Evolutionary conservation across 2,113 vertebrate genomes (phyloP).

Genomic region (Onychorhynchus coronatus): DNA sequence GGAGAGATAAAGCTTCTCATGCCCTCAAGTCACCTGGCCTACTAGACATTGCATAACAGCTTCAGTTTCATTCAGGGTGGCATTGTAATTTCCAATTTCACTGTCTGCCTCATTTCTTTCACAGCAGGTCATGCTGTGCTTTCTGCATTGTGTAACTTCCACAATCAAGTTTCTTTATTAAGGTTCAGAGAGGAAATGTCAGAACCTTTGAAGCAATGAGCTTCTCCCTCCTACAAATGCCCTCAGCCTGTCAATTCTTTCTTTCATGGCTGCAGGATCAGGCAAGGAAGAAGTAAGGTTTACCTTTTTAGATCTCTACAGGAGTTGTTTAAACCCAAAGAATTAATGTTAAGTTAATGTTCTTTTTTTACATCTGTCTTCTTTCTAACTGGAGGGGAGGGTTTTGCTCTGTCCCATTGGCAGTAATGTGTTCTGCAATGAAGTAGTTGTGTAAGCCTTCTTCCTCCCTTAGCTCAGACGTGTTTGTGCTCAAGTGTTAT

Average conservation of each 20-base stretch:
- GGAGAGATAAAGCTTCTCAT: neutral
- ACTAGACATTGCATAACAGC: slow-evolving; percentile 34
- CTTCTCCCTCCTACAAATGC: neutral
- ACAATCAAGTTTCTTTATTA: neutral
- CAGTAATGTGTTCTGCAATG: neutral
- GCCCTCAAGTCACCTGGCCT: neutral
- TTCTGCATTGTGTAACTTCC: neutral
- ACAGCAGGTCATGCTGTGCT: slow-evolving; percentile 10
- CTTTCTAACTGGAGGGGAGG: neutral
- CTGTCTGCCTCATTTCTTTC: slow-evolving; percentile 19
- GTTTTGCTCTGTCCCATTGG: neutral
- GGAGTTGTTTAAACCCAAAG: neutral
- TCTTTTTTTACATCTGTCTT: neutral
- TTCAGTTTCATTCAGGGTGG: neutral
- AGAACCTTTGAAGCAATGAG: neutral
- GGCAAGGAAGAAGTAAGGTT: neutral
- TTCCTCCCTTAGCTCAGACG: neutral
- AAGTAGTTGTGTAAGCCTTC: neutral
- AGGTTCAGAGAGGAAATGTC: neutral
- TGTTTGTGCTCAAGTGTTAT: neutral
- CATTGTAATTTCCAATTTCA: neutral
- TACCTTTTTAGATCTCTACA: neutral
- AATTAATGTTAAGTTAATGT: neutral
- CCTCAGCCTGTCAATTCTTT: neutral
- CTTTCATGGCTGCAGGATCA: neutral